Percentiles rank a stretch among this genome's conserved stretches.
These are phyloP conservation scores for Eristalis arbustorum DNA, from an alignment of 2,888 invertebrate genomes.

Conservation along the genomic window DNA sequence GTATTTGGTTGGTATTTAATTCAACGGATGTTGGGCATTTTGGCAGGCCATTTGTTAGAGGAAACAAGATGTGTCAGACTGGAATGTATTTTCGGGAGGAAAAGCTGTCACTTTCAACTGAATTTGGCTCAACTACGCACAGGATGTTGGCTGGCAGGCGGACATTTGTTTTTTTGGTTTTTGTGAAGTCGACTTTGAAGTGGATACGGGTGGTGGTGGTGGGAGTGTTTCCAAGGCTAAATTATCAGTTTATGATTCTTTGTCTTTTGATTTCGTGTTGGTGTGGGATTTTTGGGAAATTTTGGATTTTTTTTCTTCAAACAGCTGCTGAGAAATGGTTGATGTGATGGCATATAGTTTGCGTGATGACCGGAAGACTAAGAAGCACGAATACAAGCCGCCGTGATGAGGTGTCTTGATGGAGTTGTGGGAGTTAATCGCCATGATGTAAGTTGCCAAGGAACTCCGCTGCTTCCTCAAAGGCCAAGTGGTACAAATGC, in stretches of 20 bases:
- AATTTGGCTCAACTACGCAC: background rate
- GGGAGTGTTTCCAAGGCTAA: background rate
- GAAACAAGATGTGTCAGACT: background rate
- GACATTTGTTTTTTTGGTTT: background rate
- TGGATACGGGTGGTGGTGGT: background rate
- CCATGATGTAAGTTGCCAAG: too few relatives aligned
- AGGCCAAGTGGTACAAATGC: too few relatives aligned
- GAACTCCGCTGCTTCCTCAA: too few relatives aligned
- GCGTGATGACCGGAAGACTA: too few relatives aligned
- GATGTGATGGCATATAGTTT: too few relatives aligned
- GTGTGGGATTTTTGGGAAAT: background rate
- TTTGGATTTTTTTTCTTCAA: background rate
- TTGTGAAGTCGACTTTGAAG: background rate
- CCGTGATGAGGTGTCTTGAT: too few relatives aligned
- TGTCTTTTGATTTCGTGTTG: background rate
- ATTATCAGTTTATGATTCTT: background rate
- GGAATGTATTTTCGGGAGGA: background rate
- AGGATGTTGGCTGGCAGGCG: background rate
- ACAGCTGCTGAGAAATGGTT: too few relatives aligned
- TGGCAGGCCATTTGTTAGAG: background rate
- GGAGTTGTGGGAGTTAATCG: too few relatives aligned
- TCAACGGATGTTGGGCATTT: conserved; percentile 3
- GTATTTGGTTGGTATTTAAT: conserved; percentile 10
- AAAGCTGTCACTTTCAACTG: background rate
- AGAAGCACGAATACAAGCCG: too few relatives aligned